Percentiles rank a stretch among this genome's conserved stretches.
Evolutionary conservation across 2,113 vertebrate genomes (phyloP).

Genomic region (Aspidoscelis tigris): DNA sequence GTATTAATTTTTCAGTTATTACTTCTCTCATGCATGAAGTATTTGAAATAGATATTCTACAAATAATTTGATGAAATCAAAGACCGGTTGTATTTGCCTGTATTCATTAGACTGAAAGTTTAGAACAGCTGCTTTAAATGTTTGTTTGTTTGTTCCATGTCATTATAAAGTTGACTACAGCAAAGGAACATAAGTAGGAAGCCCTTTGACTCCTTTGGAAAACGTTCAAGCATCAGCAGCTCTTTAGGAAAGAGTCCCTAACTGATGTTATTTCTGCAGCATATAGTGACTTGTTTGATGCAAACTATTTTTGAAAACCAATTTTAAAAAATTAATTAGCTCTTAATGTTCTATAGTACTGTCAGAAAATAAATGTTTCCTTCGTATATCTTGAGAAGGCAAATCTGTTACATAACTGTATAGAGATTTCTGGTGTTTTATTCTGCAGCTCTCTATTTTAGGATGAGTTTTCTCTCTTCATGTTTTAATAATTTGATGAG

Average conservation of each 20-base stretch:
- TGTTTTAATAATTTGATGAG: neutral
- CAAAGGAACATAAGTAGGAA: neutral
- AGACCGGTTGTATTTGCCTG: neutral
- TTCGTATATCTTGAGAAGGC: conserved; percentile 3
- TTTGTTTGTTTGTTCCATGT: neutral
- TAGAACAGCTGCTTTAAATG: neutral
- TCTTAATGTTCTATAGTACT: neutral
- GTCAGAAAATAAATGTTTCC: fast-evolving
- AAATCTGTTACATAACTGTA: neutral
- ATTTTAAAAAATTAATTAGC: neutral
- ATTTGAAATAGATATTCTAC: neutral
- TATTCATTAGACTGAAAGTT: neutral
- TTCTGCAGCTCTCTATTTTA: neutral
- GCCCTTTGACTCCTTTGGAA: neutral
- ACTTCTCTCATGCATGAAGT: neutral
- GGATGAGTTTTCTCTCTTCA: neutral
- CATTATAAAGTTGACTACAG: neutral
- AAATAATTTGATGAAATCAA: neutral
- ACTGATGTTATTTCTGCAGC: neutral
- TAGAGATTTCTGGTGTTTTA: fast-evolving
- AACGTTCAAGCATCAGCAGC: neutral
- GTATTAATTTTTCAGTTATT: neutral
- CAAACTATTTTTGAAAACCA: neutral
- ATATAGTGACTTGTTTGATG: neutral
- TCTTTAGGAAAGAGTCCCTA: neutral